Evolutionary conservation across 1,140 invertebrate genomes (phyloP).

Genomic region (Macrocentrus cingulum): DNA sequence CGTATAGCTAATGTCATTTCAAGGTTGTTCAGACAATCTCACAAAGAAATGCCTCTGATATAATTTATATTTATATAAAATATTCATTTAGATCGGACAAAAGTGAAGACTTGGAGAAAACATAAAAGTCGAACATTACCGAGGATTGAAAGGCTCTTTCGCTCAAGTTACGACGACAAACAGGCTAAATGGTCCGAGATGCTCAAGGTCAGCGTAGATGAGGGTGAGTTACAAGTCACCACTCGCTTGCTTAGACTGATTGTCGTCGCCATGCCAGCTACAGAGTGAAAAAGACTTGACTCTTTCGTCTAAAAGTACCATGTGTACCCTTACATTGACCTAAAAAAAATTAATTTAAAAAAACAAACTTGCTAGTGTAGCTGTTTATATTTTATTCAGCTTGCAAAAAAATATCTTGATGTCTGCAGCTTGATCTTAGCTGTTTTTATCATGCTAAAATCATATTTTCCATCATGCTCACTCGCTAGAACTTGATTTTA

Average conservation of each 20-base stretch:
- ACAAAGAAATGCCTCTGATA: too few relatives aligned
- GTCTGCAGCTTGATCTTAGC: too few relatives aligned
- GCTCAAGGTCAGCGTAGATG: slow-evolving; percentile 42
- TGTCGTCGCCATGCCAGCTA: neutral
- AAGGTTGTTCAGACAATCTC: neutral
- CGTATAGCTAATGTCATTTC: neutral
- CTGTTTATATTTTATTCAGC: too few relatives aligned
- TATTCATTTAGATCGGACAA: slow-evolving; percentile 2
- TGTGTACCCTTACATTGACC: too few relatives aligned
- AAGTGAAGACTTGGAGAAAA: neutral
- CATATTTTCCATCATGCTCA: too few relatives aligned
- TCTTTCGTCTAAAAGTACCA: too few relatives aligned
- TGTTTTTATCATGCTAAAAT: too few relatives aligned
- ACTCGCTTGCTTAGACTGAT: slow-evolving; percentile 7
- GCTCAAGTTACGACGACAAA: slow-evolving; percentile 23
- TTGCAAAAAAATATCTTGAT: too few relatives aligned
- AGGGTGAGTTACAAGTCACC: slow-evolving; percentile 46
- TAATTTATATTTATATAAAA: too few relatives aligned
- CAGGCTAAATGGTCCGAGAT: slow-evolving; percentile 43
- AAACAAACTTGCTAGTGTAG: too few relatives aligned
- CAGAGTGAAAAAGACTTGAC: neutral
- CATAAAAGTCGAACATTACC: slow-evolving; percentile 7
- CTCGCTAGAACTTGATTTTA: too few relatives aligned
- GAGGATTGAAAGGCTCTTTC: neutral
- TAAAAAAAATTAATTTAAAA: too few relatives aligned